phyloP scores from a whole-genome alignment of 1,140 invertebrate species.

The Saccostrea cuccullata region DNA sequence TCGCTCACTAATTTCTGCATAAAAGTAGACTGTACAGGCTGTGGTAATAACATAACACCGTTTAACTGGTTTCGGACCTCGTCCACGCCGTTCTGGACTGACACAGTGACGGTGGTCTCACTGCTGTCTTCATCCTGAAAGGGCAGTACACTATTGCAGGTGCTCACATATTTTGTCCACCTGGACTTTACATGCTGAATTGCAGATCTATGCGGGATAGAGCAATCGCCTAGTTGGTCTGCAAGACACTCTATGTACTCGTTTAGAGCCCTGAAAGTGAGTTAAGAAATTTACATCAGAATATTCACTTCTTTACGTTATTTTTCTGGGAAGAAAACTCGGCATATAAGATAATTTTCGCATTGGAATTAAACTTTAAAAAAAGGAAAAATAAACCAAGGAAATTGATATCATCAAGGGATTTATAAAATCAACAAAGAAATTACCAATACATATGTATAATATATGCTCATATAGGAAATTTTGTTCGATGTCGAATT shows the following conservation, averaged over 20 bases:
- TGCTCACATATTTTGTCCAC: neutral
- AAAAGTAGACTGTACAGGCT: neutral
- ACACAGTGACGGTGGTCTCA: neutral
- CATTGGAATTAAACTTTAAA: too few species aligned
- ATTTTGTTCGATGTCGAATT: too few species aligned
- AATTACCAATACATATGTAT: too few species aligned
- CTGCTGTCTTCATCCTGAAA: constrained; percentile 7
- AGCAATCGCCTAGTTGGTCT: neutral
- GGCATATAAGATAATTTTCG: too few species aligned
- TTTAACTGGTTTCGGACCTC: neutral
- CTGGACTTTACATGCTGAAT: neutral
- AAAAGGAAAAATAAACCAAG: too few species aligned
- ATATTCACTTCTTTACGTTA: neutral
- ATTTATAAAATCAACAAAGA: too few species aligned
- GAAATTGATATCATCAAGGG: too few species aligned
- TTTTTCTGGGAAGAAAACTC: neutral
- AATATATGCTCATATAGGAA: too few species aligned
- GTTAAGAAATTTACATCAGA: neutral
- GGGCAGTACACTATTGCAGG: neutral
- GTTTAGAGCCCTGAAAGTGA: neutral
- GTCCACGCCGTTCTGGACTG: neutral
- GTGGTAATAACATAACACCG: neutral
- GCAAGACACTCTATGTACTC: constrained; percentile 12
- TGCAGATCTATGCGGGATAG: neutral
- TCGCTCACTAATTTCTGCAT: neutral